phyloP scores from a whole-genome alignment of 2,113 vertebrate genomes.

The Sphaerodactylus townsendi region DNA sequence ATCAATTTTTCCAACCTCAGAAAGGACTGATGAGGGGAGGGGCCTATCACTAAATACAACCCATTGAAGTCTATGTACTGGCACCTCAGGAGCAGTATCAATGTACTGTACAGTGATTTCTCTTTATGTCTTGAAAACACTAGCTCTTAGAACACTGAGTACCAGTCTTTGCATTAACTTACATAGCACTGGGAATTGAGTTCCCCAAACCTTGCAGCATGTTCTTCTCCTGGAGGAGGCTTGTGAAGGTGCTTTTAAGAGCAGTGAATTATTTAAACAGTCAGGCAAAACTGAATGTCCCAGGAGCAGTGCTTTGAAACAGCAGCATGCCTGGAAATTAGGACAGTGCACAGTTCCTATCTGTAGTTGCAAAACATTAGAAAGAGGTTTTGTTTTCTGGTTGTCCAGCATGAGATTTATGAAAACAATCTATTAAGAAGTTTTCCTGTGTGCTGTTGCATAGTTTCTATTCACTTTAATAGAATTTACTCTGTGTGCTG shows the following conservation, averaged over 20 bases:
- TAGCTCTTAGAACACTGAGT: background rate
- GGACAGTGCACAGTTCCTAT: background rate
- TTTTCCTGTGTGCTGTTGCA: background rate
- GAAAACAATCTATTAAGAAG: background rate
- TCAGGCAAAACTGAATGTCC: background rate
- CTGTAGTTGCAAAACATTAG: background rate
- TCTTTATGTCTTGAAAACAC: background rate
- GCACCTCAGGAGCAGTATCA: background rate
- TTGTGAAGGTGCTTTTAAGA: constrained; percentile 1
- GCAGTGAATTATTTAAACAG: background rate
- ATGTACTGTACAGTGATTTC: background rate
- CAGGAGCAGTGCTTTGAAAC: background rate
- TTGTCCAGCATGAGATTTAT: background rate
- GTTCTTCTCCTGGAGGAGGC: background rate
- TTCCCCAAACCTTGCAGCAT: background rate
- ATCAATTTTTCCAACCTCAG: too few relatives aligned
- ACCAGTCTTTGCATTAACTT: background rate
- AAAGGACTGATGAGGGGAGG: too few relatives aligned
- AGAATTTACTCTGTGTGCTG: too few relatives aligned
- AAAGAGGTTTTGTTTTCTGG: background rate
- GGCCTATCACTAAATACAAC: background rate
- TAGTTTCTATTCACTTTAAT: too few relatives aligned
- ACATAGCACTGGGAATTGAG: background rate
- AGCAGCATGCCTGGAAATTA: background rate
- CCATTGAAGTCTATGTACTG: background rate